Evolutionary conservation across 1,140 invertebrate genomes (phyloP).

Genomic region (Trichonephila clavata): DNA sequence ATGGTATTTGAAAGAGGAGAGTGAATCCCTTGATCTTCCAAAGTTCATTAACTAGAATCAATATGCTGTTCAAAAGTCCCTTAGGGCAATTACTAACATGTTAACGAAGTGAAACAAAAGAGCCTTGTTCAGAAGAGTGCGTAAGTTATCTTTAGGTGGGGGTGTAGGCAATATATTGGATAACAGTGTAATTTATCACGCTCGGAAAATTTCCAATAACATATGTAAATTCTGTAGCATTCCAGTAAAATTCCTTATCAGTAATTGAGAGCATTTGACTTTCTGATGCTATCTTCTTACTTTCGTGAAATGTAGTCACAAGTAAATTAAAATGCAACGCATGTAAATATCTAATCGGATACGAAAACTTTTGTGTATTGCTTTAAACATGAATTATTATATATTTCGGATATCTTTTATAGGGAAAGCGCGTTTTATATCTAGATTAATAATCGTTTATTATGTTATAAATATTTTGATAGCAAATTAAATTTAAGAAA

Average conservation of each 20-base stretch:
- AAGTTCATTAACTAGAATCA: constrained; percentile 17
- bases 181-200: background rate
- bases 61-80: background rate
- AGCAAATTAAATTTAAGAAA: too few relatives aligned
- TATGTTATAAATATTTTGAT: too few relatives aligned
- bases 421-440: too few relatives aligned
- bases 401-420: too few relatives aligned
- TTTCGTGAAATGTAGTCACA: background rate
- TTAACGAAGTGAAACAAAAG: background rate
- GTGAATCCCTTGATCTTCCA: background rate
- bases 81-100: background rate
- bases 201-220: background rate
- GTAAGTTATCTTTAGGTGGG: background rate
- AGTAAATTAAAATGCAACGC: background rate
- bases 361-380: background rate
- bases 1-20: background rate
- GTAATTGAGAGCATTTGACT: background rate
- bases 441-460: too few relatives aligned
- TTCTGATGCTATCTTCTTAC: background rate
- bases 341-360: background rate
- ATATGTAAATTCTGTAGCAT: background rate
- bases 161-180: background rate
- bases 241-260: background rate
- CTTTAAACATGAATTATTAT: too few relatives aligned
- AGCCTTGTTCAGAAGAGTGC: background rate